Base-by-base conservation (phyloP, 2,797 vertebrate genomes). In the Clarias platycephalus region DNA sequence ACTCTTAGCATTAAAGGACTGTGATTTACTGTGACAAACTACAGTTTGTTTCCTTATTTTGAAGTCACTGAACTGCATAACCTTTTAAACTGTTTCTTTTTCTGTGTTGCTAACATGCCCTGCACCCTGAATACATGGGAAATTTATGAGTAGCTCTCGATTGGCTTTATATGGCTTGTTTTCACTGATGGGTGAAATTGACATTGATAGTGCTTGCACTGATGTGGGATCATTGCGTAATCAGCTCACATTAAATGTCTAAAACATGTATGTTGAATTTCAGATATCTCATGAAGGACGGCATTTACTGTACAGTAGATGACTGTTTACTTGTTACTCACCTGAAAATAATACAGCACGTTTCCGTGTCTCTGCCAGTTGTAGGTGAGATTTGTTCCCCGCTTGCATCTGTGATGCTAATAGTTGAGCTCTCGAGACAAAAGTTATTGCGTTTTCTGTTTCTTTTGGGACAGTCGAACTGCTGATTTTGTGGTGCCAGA, bases 1-100 rank as follows among this genome's bases (percentile, higher is more conserved):
- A 16, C 55, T 44, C 58, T 85, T 62, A 81, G 86, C 20, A 58
- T 83, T 57, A 74, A 62, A 3, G 88, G 89, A 63, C 75, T 89
- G 63, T 91, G 89, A 49, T 93, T 92, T 78, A 95, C 89, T 2
- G 93, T 95, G 85, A 95, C 93, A 34, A 95, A 95, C 94, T 93
- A 95, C 34, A 92, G 92, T 86, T 95, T 62, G 5, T 44, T n/a
- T 3, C 18, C 7, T 63, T 62, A 44, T 58, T 37, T 15, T 16
- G 58, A 12, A 24, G 82, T 12, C 10, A 40, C 87, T 83, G 88
- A 26, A 6, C 57, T 81, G 83, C 4, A 62, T 71, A 71, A 86
- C 58, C 57, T 72, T 79, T n/a, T 28, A 70, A 31, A 71, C 10
- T 44, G 18, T 76, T 84, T 60, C 57, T 80, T 5, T 58, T 64